Percentiles rank a stretch among this genome's conserved stretches.
Conservation (phyloP, 64 coral and sea anemone species). For the Platygyra sinensis region DNA sequence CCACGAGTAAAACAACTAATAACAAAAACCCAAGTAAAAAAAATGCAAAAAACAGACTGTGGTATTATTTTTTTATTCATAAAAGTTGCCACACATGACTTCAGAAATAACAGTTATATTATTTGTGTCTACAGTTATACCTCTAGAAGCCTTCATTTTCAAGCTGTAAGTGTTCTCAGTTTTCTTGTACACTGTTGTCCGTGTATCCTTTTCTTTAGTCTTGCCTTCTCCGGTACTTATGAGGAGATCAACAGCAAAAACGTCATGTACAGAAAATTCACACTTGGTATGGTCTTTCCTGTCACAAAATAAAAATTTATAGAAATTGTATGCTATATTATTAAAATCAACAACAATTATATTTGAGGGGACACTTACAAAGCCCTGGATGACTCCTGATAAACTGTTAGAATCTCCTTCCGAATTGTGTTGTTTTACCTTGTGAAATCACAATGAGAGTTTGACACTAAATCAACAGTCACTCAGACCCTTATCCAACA, state of each 20-base stretch:
- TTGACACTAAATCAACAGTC: too few relatives aligned
- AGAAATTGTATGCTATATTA: not conserved
- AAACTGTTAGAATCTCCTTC: too few relatives aligned
- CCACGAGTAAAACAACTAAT: not conserved
- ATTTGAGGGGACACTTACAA: too few relatives aligned
- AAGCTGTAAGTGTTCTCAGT: slow-evolving; percentile 86
- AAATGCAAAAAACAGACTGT: too few relatives aligned
- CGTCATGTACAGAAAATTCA: slow-evolving; percentile 94
- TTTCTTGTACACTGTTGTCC: slow-evolving; percentile 93
- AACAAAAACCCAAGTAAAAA: not conserved
- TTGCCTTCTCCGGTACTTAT: slow-evolving; percentile 91
- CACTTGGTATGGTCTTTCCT: slow-evolving; percentile 94
- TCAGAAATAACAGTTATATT: too few relatives aligned
- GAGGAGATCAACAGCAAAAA: slow-evolving; percentile 87
- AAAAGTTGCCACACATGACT: too few relatives aligned
- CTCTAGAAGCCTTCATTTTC: slow-evolving; percentile 96
- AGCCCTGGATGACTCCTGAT: too few relatives aligned
- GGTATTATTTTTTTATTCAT: too few relatives aligned
- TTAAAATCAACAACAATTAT: too few relatives aligned
- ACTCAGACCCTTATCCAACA: too few relatives aligned
- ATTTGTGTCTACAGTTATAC: slow-evolving; percentile 16
- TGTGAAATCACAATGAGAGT: too few relatives aligned
- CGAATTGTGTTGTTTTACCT: too few relatives aligned
- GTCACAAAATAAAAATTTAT: not conserved
- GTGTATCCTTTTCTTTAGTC: slow-evolving; percentile 86